Conservation (phyloP, 2,888 invertebrate species). For the Orthosia incerta region DNA sequence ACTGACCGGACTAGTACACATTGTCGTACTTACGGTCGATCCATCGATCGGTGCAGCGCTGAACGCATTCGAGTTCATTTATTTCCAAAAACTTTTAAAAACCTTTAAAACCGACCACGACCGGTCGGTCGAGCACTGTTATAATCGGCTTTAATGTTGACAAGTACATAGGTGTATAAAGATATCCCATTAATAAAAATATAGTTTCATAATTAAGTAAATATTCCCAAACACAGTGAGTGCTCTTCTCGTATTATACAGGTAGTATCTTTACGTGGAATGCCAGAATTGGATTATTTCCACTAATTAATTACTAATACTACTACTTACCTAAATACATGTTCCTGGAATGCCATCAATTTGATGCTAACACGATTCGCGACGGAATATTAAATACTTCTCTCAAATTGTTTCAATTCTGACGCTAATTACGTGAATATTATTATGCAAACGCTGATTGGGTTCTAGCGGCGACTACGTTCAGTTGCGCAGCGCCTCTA, state of each 20-base stretch:
- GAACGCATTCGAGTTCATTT: no score
- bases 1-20: no score
- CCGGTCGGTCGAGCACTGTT: no score
- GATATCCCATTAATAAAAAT: no score
- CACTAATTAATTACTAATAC: conserved; percentile 1
- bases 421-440: conserved; percentile 35
- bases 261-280: background rate
- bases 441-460: conserved; percentile 41
- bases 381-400: conserved; percentile 27
- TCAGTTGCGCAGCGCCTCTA: conserved; percentile 1
- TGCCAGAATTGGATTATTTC: background rate
- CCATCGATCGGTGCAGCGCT: no score
- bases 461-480: conserved; percentile 8
- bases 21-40: no score
- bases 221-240: background rate
- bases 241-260: background rate
- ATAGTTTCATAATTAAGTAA: background rate
- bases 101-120: no score
- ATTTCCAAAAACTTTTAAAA: no score
- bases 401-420: conserved; percentile 34
- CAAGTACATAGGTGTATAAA: no score
- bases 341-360: conserved; percentile 13
- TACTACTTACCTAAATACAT: background rate
- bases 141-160: no score
- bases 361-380: conserved; percentile 4